These are phyloP conservation scores for Oceanodroma leucorhoa DNA, from an alignment of 2,797 vertebrate species.

Conservation along the genomic window DNA sequence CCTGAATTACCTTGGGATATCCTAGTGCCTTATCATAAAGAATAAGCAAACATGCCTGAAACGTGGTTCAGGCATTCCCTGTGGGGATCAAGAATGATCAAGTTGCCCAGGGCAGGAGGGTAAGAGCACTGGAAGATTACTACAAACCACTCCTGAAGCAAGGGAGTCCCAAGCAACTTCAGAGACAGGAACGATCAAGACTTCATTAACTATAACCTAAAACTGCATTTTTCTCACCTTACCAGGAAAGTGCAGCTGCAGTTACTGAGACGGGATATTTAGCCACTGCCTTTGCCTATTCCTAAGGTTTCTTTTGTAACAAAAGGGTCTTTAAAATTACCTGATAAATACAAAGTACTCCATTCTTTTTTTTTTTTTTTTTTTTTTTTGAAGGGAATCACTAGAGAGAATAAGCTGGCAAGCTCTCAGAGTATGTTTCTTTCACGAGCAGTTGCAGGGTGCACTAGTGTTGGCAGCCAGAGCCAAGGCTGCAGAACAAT, in stretches of 20 bases:
- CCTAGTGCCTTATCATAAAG: neutral
- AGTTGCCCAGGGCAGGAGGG: neutral
- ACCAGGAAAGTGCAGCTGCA: neutral
- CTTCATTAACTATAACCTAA: neutral
- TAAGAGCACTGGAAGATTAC: neutral
- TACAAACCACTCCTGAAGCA: neutral
- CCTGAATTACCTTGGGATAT: neutral
- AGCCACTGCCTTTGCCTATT: neutral
- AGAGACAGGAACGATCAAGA: neutral
- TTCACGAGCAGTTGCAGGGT: neutral
- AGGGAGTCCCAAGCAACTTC: neutral
- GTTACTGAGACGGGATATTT: neutral
- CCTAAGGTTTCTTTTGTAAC: neutral
- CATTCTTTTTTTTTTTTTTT: neutral
- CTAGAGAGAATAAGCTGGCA: neutral
- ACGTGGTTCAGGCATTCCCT: fast-evolving
- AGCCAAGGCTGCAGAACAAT: neutral
- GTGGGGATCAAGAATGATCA: neutral
- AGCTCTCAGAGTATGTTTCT: neutral
- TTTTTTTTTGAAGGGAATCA: neutral
- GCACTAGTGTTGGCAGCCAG: neutral
- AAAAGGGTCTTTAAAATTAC: neutral
- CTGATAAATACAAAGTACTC: neutral
- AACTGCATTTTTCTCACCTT: neutral
- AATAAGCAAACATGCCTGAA: neutral